A percentile compares a stretch with the other conserved stretches of the same genome.
phyloP scores from a whole-genome alignment of 2,888 invertebrate species.

The Stomorhina lunata region DNA sequence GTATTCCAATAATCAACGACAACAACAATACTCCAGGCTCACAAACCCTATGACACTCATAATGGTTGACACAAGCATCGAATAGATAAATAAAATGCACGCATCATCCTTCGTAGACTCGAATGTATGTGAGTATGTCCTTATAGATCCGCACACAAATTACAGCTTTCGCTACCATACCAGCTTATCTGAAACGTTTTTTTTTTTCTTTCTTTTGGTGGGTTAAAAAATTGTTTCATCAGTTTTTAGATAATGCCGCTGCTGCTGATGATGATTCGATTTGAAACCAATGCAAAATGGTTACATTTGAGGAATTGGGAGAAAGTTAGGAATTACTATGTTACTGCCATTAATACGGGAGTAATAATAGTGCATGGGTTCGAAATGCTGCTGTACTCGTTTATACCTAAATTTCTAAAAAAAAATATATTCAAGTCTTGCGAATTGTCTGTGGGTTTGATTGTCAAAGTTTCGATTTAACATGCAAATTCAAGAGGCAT shows the following conservation, averaged over 20 bases:
- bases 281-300: constrained; percentile 47
- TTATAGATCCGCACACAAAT: constrained; percentile 14
- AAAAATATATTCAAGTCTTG: neutral
- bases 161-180: constrained; percentile 38
- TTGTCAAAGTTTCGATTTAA: constrained; percentile 44
- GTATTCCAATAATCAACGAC: no score
- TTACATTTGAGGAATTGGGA: neutral
- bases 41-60: neutral
- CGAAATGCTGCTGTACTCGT: no score
- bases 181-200: constrained; percentile 38
- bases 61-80: constrained; percentile 1
- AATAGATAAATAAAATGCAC: constrained; percentile 13
- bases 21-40: no score
- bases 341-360: constrained; percentile 12
- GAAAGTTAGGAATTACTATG: neutral
- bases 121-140: neutral
- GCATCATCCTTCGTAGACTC: constrained; percentile 10
- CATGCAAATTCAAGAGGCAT: constrained; percentile 23
- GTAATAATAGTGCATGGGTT: no score
- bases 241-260: no score
- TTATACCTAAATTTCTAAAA: no score
- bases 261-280: constrained; percentile 58
- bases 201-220: neutral
- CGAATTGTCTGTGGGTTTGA: constrained; percentile 49
- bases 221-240: constrained; percentile 34